phyloP scores from a whole-genome alignment of 30 jellyfish, hydroid and myxozoan genomes.

The Catostylus mosaicus region DNA sequence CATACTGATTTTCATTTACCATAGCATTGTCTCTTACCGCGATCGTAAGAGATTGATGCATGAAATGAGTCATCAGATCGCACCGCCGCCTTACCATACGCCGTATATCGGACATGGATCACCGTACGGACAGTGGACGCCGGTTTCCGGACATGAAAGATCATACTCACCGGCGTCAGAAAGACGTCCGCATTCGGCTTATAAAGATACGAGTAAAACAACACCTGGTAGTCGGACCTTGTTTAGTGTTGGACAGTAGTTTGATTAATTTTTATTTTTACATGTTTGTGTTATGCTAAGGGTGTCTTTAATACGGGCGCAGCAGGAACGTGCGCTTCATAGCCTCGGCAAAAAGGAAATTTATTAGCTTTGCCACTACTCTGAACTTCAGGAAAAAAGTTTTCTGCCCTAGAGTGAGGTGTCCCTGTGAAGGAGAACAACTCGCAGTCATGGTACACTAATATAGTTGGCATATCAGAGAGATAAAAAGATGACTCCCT shows the following conservation, averaged over 20 bases:
- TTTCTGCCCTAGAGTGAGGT: no score
- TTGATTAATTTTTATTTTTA: no score
- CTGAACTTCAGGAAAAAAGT: no score
- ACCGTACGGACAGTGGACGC: constrained; percentile 20
- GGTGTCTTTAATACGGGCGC: no score
- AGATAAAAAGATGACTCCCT: no score
- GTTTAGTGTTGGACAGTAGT: constrained; percentile 28
- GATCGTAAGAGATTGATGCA: background rate
- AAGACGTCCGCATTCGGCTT: constrained; percentile 25
- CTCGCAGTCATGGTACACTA: no score
- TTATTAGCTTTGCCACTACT: no score
- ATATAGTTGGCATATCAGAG: no score
- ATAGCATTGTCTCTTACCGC: background rate
- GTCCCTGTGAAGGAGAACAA: no score
- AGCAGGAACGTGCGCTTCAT: no score
- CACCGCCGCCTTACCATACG: constrained; percentile 23
- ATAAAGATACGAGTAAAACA: constrained; percentile 3
- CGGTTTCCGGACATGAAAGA: background rate
- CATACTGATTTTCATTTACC: constrained; percentile 22
- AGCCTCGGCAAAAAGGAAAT: no score
- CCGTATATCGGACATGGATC: constrained; percentile 9
- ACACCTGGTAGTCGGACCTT: constrained; percentile 31
- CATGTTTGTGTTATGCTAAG: no score
- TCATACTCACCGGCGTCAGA: constrained; percentile 26
- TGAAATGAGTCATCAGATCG: background rate